phyloP scores from a whole-genome alignment of 2,797 vertebrate genomes.

The Cossypha caffra region DNA sequence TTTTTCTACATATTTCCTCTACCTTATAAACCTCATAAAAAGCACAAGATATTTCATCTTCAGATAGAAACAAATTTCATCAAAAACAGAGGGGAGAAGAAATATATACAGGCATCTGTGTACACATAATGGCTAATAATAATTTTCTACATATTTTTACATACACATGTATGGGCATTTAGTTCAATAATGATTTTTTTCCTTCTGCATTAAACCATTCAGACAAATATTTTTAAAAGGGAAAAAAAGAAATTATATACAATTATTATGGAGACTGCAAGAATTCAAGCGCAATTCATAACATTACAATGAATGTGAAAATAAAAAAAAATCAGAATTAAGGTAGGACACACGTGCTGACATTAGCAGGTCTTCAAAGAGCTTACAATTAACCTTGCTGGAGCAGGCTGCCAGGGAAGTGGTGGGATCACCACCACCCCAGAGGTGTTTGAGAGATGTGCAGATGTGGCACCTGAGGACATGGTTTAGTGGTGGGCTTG shows the following conservation, averaged over 20 bases:
- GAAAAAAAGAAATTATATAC: rapidly evolving
- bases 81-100: not conserved
- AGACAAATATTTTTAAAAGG: not conserved
- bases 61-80: not conserved
- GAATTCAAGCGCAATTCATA: not conserved
- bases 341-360: not conserved
- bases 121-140: not conserved
- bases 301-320: rapidly evolving
- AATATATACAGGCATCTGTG: not conserved
- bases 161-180: not conserved
- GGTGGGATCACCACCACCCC: not conserved
- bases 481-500: not conserved
- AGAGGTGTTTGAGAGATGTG: not conserved
- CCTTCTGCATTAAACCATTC: not conserved
- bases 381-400: not conserved
- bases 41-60: not conserved
- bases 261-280: not conserved
- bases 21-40: not conserved
- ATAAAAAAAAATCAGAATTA: not conserved
- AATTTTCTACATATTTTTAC: not conserved
- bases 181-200: rapidly evolving
- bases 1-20: not conserved
- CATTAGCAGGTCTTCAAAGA: not conserved
- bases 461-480: not conserved
- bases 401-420: not conserved